Percentiles rank a stretch among this genome's conserved stretches.
These are phyloP conservation scores for Pseudochirops corinnae DNA, from an alignment of 2,797 vertebrate genomes.

Conservation along the genomic window DNA sequence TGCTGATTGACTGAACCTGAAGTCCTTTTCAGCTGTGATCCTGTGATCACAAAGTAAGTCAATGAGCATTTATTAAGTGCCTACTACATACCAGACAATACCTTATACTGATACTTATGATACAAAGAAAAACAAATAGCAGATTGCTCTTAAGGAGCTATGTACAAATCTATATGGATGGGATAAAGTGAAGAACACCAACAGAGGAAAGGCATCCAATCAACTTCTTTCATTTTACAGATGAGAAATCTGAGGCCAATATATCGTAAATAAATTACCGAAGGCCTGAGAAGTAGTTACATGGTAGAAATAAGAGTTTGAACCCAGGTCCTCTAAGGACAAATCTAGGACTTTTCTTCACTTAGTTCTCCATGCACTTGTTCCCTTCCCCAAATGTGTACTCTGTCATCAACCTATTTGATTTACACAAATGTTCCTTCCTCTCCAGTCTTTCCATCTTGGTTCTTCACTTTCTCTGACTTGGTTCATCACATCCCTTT, in stretches of 20 bases:
- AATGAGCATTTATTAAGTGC: neutral
- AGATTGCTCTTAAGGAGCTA: too few species aligned
- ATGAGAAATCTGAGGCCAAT: neutral
- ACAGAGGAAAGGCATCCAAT: too few species aligned
- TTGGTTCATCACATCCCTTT: neutral
- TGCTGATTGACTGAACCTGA: too few species aligned
- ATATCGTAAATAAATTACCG: neutral
- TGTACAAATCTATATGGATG: too few species aligned
- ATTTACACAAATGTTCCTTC: neutral
- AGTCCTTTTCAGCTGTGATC: too few species aligned
- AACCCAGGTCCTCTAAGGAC: neutral
- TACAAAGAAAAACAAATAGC: too few species aligned
- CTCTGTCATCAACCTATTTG: neutral
- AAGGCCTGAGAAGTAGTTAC: too few species aligned
- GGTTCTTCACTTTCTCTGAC: neutral
- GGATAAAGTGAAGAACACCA: too few species aligned
- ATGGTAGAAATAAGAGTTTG: too few species aligned
- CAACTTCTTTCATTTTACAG: neutral
- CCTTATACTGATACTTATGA: neutral
- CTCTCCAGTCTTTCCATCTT: neutral
- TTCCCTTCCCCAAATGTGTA: neutral
- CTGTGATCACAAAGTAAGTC: too few species aligned
- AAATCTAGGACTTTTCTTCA: neutral
- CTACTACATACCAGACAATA: neutral
- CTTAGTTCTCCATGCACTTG: neutral